Base-by-base conservation (phyloP, 2,113 vertebrate species). In the Cavia aperea region DNA sequence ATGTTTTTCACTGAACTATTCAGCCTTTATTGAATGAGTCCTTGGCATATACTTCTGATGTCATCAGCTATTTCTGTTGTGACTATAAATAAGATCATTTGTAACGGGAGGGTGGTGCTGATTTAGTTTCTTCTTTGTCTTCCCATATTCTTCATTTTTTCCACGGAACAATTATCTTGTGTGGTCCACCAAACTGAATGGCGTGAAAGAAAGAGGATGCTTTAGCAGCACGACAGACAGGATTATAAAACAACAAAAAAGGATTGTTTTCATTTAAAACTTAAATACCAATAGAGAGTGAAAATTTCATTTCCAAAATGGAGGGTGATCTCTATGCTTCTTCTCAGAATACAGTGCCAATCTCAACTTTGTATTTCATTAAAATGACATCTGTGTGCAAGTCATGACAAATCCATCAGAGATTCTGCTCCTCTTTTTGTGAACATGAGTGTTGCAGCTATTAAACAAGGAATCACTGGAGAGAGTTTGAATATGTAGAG, bases 291-390 rank as follows among this genome's bases (percentile, higher is more conserved):
- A 95, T 86, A 63, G 49, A 83, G 13, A 88, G 85, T 31, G 90
- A 78, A 92, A 95, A 36, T 33, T 94, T 75, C 72, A 36, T 90
- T 93, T 95, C 94, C 86, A 77, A 62, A 62, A 46, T 88, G 65
- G 72, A 97, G 92, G 88, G 92, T 96, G 95, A 95, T 81, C 91
- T 87, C 86, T 78, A 94, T 33, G 56, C 31, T 60, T 90, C 68
- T 82, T 95, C 24, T 46, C 8, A 78, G 51, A 5, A 70, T 91
- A 16, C 89, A 84, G 86, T 23, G 62, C 2, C 12, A 77, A n/a
- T 72, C 39, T 81, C 31, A 83, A 39, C 7, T 89, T 93, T 90
- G 51, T 65, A 43, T 46, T 77, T 63, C 36, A 7, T 93, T 86
- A 83, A 93, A 93, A 73, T 91, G 60, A 0, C 2, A 24, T 72